Evolutionary conservation across 1,140 invertebrate genomes (phyloP).

Genomic region (Dinoponera quadriceps): DNA sequence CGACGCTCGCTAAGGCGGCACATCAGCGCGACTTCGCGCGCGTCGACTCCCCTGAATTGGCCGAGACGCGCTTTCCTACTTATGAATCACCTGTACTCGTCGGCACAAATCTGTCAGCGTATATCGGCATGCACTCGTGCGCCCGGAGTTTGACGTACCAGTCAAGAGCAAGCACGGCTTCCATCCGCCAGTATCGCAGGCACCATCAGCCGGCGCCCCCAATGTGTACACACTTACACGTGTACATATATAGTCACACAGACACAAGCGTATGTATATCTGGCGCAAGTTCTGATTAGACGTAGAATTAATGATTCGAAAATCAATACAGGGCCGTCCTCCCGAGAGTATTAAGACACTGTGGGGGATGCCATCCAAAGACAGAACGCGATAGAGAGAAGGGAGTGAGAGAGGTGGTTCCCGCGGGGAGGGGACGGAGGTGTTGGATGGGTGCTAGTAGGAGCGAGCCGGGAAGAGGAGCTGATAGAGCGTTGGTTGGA

Average conservation of each 20-base stretch:
- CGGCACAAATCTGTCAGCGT: constrained; percentile 61
- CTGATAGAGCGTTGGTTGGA: constrained; percentile 58
- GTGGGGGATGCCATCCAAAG: constrained; percentile 67
- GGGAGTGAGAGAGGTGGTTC: constrained; percentile 45
- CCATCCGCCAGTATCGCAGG: constrained; percentile 50
- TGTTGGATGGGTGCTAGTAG: constrained; percentile 61
- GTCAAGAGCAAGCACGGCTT: constrained; percentile 79
- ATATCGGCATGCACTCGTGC: constrained; percentile 74
- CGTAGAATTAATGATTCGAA: constrained; percentile 86
- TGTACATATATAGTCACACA: constrained; percentile 25
- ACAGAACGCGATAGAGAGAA: constrained; percentile 62
- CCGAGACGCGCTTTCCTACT: constrained; percentile 64
- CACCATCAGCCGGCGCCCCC: constrained; percentile 65
- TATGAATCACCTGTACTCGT: constrained; percentile 51
- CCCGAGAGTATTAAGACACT: constrained; percentile 75
- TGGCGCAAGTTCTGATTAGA: constrained; percentile 83
- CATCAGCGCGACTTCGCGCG: constrained; percentile 35
- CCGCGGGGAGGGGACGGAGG: neutral
- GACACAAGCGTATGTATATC: constrained; percentile 50
- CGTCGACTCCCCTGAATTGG: constrained; percentile 54
- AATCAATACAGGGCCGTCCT: constrained; percentile 83
- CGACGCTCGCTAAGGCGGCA: constrained; percentile 15
- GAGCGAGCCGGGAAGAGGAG: constrained; percentile 47
- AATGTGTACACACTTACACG: constrained; percentile 37
- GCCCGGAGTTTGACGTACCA: constrained; percentile 79